Evolutionary conservation across 1,140 invertebrate genomes (phyloP), one percentile per base, ranked within the genome.

Genomic region (Rhyzopertha dominica): DNA sequence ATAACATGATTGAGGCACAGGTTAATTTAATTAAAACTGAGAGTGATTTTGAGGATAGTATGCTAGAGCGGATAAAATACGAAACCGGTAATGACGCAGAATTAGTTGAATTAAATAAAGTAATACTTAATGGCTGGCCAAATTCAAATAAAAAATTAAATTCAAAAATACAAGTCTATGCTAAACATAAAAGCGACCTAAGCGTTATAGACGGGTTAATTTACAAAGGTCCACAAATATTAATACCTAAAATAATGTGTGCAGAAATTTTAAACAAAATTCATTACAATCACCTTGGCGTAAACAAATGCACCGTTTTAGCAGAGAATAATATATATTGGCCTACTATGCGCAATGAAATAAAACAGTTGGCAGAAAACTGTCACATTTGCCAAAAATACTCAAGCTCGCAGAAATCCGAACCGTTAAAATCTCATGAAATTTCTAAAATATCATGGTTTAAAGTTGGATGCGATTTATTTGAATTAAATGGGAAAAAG

Each of bases 261-360:
- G 39, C 23, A 20, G 38, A 58, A 28, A 65, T 66, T 45, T 38
- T 64, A 19, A 52, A 40, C 10, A 41, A 51, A 23, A 43, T 73
- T 28, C 71, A 74, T 55, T 58, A 65, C 43, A 52, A 57, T 12
- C 72, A 77, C 56, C 23, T 72, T 36, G 73, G 73, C 1, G 57
- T 66, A 41, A 65, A 66, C 31, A 68, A 68, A 49, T 14, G 31
- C 19, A 35, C n/a, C n/a, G n/a, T n/a, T n/a, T n/a, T 39, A 24
- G 36, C 36, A 8, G 4, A n/a, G 22, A 28, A 41, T 10, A 29
- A 16, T 5, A 5, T 29, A 41, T 41, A 29, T 30, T 41, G 26
- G 24, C 16, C 10, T 4, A 30, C 5, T 3, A 16, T 41, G 39
- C 14, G 18, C 9, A 41, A 41, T 30, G 24, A 41, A 5, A 30